Conservation (phyloP, 2,113 vertebrate species). For the Chloropsis cyanopogon region DNA sequence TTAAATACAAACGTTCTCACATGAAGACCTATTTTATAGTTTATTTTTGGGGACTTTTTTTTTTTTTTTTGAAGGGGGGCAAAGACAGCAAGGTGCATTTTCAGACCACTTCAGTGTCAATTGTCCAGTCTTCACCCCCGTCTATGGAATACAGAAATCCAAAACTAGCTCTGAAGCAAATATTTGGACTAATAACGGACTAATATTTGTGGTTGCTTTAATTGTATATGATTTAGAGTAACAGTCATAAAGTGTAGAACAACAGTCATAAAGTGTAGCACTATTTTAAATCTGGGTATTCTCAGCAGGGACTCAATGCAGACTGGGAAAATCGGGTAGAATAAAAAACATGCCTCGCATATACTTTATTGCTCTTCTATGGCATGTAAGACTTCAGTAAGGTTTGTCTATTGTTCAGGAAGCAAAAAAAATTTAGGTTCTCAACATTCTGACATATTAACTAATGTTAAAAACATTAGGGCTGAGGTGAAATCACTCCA, state of each 20-base stretch:
- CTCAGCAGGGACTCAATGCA: neutral
- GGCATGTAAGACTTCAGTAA: neutral
- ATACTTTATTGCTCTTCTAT: neutral
- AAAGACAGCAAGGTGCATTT: neutral
- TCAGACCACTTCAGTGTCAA: neutral
- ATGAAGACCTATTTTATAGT: neutral
- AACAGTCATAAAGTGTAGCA: neutral
- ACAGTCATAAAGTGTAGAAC: constrained; percentile 17
- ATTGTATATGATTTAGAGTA: constrained; percentile 15
- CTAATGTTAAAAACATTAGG: neutral
- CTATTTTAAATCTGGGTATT: neutral
- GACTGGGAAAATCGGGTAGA: constrained; percentile 4
- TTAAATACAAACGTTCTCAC: neutral
- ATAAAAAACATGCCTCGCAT: neutral
- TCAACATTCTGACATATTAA: neutral
- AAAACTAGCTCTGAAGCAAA: neutral
- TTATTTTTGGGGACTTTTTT: neutral
- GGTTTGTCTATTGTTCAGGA: neutral
- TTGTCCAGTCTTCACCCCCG: neutral
- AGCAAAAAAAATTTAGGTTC: neutral
- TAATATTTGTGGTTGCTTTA: constrained; percentile 17
- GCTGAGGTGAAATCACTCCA: neutral
- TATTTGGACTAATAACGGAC: neutral
- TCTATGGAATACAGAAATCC: neutral
- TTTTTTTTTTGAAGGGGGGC: neutral